These are phyloP conservation scores for Calliphora vomitoria DNA, from an alignment of 2,888 invertebrate species.

Conservation along the genomic window DNA sequence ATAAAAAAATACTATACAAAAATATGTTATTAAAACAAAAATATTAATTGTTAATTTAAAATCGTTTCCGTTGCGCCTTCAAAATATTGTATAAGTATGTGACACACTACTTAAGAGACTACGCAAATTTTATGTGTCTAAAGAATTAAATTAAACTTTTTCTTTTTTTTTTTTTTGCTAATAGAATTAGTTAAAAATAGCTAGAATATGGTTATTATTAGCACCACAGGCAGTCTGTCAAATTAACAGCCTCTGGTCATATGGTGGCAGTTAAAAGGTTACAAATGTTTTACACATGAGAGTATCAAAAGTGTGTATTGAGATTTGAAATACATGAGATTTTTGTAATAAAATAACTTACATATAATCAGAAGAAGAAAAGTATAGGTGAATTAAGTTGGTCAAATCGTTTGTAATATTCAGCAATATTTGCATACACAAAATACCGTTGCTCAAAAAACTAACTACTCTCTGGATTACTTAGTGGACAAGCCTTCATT, in stretches of 20 bases:
- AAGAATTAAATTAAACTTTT: conserved; percentile 18
- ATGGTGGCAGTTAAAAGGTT: neutral
- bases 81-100: neutral
- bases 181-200: neutral
- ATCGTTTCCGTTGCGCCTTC: conserved; percentile 71
- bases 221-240: neutral
- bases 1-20: conserved; percentile 11
- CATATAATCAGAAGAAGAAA: no score
- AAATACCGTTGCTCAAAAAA: no score
- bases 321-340: neutral
- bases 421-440: no score
- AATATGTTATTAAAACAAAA: conserved; percentile 38
- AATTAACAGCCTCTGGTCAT: conserved; percentile 11
- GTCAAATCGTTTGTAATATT: no score
- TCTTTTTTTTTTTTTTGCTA: neutral
- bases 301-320: neutral
- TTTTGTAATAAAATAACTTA: neutral
- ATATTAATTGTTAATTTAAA: conserved; percentile 67
- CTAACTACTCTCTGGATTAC: no score
- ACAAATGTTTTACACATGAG: neutral
- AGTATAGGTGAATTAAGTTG: no score
- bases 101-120: conserved; percentile 19
- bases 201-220: conserved; percentile 1
- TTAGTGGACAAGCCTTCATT: no score
- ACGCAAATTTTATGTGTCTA: conserved; percentile 28